phyloP scores from a whole-genome alignment of 2,888 invertebrate species.

The Sylvicola cinctus region DNA sequence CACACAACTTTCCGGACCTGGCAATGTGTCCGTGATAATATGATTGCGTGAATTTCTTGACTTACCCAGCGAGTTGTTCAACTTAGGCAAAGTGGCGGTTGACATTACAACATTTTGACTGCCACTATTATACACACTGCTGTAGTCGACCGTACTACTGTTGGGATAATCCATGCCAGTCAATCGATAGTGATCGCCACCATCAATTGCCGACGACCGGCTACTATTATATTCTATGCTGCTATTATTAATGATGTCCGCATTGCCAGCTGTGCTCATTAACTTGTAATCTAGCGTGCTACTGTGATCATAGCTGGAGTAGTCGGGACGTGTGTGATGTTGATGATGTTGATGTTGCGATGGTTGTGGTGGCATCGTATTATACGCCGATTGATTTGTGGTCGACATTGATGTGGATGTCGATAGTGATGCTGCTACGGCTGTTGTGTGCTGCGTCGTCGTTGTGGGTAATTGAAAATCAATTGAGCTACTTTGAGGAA shows the following conservation, averaged over 20 bases:
- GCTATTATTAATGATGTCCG: constrained; percentile 5
- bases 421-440: not conserved
- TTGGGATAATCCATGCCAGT: too few relatives aligned
- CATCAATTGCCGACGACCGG: constrained; percentile 15
- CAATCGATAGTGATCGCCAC: constrained; percentile 6
- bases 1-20: constrained; percentile 77
- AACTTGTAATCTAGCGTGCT: too few relatives aligned
- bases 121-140: constrained; percentile 22
- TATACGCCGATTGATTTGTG: not conserved
- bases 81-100: constrained; percentile 28
- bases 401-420: not conserved
- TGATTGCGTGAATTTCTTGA: constrained; percentile 46
- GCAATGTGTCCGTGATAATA: constrained; percentile 65
- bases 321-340: not conserved
- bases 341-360: constrained; percentile 4
- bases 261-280: too few relatives aligned
- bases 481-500: not conserved
- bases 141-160: constrained; percentile 18
- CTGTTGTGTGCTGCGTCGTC: not conserved
- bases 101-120: constrained; percentile 20
- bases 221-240: constrained; percentile 1
- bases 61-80: constrained; percentile 5
- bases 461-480: constrained; percentile 4
- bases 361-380: constrained; percentile 6
- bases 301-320: too few relatives aligned